Evolutionary conservation across 2,113 vertebrate genomes (phyloP).

Genomic region (Rousettus leschenaultii): DNA sequence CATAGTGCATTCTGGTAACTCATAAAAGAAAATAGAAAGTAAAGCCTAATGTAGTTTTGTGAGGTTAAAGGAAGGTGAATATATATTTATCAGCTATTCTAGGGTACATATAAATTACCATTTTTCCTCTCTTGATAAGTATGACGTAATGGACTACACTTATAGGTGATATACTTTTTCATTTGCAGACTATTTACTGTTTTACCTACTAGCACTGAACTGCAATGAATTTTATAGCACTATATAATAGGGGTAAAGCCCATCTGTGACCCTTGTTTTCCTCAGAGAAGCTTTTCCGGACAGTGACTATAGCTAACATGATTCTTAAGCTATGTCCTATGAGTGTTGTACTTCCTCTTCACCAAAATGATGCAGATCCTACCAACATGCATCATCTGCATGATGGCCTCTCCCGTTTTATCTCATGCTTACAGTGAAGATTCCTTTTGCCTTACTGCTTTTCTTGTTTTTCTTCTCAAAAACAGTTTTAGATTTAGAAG

Average conservation of each 20-base stretch:
- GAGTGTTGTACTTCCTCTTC: background rate
- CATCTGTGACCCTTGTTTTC: background rate
- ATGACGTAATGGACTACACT: constrained; percentile 16
- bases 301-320: background rate
- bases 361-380: background rate
- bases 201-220: background rate
- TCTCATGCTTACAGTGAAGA: background rate
- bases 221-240: background rate
- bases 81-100: constrained; percentile 22
- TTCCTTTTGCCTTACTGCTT: background rate
- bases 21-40: constrained; percentile 52
- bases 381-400: background rate
- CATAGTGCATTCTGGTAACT: constrained; percentile 63
- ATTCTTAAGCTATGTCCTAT: background rate
- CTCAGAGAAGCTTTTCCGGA: constrained; percentile 21
- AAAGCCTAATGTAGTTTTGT: constrained; percentile 43
- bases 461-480: constrained; percentile 14
- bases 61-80: constrained; percentile 59
- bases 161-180: background rate
- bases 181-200: constrained; percentile 40
- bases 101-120: background rate
- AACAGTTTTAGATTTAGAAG: constrained; percentile 9
- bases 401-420: background rate
- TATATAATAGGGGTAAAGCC: background rate
- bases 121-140: constrained; percentile 23